phyloP scores from a whole-genome alignment of 2,888 invertebrate genomes.

The Lingula anatina region DNA sequence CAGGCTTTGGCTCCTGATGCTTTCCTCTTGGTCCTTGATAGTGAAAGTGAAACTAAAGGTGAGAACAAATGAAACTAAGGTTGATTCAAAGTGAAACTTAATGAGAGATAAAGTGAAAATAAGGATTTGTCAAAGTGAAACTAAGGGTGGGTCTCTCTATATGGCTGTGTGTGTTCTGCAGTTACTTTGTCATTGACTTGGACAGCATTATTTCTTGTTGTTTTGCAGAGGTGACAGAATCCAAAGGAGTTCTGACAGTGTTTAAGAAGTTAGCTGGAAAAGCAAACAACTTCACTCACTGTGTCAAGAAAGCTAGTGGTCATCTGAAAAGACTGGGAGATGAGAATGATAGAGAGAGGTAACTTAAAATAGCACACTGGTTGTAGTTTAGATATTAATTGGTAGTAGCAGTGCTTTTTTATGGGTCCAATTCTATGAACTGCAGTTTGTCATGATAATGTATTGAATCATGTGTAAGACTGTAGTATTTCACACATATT shows the following conservation, averaged over 20 bases:
- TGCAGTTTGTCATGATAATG: too few species aligned
- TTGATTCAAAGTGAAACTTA: conserved; percentile 47
- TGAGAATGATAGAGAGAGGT: conserved; percentile 49
- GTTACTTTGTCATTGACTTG: too few species aligned
- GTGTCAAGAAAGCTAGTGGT: conserved; percentile 43
- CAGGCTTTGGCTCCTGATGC: conserved; percentile 49
- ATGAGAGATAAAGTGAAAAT: conserved; percentile 45
- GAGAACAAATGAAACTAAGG: conserved; percentile 47
- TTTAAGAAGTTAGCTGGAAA: conserved; percentile 39
- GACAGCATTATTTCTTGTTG: too few species aligned
- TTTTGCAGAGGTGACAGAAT: conserved; percentile 29
- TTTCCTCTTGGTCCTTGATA: conserved; percentile 48
- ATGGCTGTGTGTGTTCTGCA: too few species aligned
- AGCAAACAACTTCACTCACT: conserved; percentile 37
- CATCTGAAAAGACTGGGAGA: conserved; percentile 45
- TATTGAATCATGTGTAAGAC: too few species aligned
- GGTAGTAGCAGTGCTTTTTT: too few species aligned
- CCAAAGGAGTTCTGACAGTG: conserved; percentile 30
- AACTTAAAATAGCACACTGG: too few species aligned
- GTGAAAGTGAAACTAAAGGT: conserved; percentile 51
- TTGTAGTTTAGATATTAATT: too few species aligned
- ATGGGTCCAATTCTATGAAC: too few species aligned
- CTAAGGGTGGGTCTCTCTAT: too few species aligned
- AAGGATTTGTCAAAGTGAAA: conserved; percentile 48
- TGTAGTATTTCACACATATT: too few species aligned